Base-by-base conservation (phyloP, 2,113 vertebrate genomes). In the Ictidomys tridecemlineatus region DNA sequence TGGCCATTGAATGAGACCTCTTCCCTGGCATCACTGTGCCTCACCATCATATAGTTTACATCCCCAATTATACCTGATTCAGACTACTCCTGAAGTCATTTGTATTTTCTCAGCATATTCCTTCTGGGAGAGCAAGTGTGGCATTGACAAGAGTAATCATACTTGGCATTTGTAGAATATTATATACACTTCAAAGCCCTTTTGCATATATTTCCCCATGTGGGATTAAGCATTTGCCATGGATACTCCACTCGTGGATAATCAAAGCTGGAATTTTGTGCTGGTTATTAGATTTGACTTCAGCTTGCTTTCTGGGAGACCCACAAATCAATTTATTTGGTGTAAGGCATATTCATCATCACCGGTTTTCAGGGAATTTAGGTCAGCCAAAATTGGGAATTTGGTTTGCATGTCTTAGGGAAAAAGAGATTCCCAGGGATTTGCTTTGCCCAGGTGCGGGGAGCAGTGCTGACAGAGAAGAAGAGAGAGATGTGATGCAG, bases 141-240 rank as follows among this genome's bases (percentile, higher is more conserved):
- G 51, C 53, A 72, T n/a, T 93, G 91, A 65, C 48, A 86, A 94
- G 86, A 86, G 77, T 95, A 95, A 96, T 95, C 48, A 53, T 20
- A 69, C 17, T 78, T 97, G 91, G 65, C 61, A 53, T 92, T 92
- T 89, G 56, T 67, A 84, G 86, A 76, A 79, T 84, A 95, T 53
- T 95, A 93, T 69, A 82, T 63, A 88, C 13, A 93, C 91, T 94
- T 91, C 80, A 95, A 89, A 95, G 30, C 34, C 37, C n/a, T 34
- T 93, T 93, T 73, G 56, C 69, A 72, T 92, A 80, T 92, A 80
- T 51, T 51, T 77, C 80, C 63, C 94, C 65, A 48, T 24, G 77
- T 89, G 72, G 53, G 95, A 96, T 93, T 95, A 93, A 91, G 93
- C n/a, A 78, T 95, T 89, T 97, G 89, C n/a, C 48, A 73, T 77